Conservation (phyloP, 2,113 vertebrate genomes). For the Aix galericulata region DNA sequence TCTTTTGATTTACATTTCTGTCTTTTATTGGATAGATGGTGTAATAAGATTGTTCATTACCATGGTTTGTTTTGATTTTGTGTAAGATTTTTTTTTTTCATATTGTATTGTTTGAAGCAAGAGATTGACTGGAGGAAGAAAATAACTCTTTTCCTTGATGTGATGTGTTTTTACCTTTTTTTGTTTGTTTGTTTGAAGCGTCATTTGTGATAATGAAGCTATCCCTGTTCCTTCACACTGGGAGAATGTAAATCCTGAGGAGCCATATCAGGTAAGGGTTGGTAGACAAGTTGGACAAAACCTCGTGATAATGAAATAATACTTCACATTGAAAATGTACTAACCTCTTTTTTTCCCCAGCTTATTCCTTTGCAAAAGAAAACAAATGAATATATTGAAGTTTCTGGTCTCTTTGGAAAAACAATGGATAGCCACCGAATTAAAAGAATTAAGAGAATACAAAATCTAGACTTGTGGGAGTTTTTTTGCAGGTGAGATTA, state of each 20-base stretch:
- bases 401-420: constrained; percentile 89
- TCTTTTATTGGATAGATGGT: not conserved
- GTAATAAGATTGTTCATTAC: not conserved
- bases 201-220: constrained; percentile 93
- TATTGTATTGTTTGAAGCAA: not conserved
- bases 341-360: constrained; percentile 70
- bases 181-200: constrained; percentile 77
- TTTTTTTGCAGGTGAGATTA: constrained; percentile 93
- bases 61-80: not conserved
- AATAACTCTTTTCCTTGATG: not conserved
- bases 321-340: not conserved
- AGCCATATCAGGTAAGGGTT: constrained; percentile 89
- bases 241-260: constrained; percentile 92
- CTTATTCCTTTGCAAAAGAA: constrained; percentile 85
- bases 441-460: constrained; percentile 93
- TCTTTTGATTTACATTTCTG: not conserved
- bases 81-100: not conserved
- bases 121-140: not conserved
- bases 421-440: constrained; percentile 91
- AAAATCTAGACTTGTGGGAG: constrained; percentile 97
- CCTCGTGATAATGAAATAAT: not conserved
- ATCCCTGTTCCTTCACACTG: constrained; percentile 92
- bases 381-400: constrained; percentile 94
- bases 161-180: constrained; percentile 12
- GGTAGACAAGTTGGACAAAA: not conserved